These are phyloP conservation scores for Diachasmimorpha longicaudata DNA, from an alignment of 1,140 invertebrate species.

Conservation along the genomic window DNA sequence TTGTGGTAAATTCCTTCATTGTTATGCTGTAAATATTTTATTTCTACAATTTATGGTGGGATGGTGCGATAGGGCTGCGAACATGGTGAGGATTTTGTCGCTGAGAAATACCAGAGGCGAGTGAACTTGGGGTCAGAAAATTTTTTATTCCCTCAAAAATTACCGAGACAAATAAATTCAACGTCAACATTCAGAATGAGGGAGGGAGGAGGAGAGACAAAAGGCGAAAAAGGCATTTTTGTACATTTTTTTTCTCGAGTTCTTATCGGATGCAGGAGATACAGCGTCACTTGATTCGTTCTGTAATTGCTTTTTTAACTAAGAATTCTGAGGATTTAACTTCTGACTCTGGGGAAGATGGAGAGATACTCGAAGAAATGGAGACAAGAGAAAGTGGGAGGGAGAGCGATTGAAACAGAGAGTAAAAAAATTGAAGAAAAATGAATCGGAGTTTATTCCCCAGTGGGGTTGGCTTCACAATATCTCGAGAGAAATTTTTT, in stretches of 20 bases:
- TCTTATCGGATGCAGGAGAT: slow-evolving; percentile 18
- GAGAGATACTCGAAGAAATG: background rate
- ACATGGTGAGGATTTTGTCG: too few relatives aligned
- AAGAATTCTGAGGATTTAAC: slow-evolving; percentile 53
- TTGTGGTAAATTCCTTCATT: too few relatives aligned
- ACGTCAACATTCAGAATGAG: too few relatives aligned
- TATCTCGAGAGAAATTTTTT: slow-evolving; percentile 45
- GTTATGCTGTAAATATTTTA: too few relatives aligned
- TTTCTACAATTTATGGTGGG: too few relatives aligned
- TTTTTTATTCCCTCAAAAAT: background rate
- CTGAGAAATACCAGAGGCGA: too few relatives aligned
- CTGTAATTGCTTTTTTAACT: slow-evolving; percentile 59
- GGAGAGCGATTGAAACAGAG: slow-evolving; percentile 1
- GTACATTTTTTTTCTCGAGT: slow-evolving; percentile 52
- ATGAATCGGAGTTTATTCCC: slow-evolving; percentile 7
- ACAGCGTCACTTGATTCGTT: slow-evolving; percentile 42
- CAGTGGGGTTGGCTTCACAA: background rate
- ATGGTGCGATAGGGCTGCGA: too few relatives aligned
- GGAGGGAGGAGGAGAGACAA: too few relatives aligned
- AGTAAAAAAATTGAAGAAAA: slow-evolving; percentile 10
- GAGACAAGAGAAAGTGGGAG: background rate
- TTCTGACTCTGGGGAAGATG: slow-evolving; percentile 22
- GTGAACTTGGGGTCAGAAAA: background rate
- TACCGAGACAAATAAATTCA: too few relatives aligned
- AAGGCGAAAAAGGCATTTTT: background rate